Percentiles rank a stretch among this genome's conserved stretches.
Evolutionary conservation across 2,113 vertebrate species (phyloP).

Genomic region (Oreochromis tanganicae): DNA sequence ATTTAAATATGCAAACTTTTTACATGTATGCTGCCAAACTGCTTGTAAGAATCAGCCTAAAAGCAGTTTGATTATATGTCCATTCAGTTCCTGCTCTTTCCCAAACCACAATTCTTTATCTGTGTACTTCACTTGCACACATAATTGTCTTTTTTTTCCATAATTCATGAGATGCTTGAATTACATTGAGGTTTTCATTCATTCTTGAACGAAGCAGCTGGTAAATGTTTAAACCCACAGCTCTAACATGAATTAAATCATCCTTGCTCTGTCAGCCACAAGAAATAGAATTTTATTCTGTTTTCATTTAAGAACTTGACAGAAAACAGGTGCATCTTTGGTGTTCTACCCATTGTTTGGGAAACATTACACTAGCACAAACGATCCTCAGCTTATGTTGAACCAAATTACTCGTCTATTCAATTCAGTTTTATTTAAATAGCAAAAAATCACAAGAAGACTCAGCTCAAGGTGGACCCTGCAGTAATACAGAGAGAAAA

Average conservation of each 20-base stretch:
- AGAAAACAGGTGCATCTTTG: not conserved
- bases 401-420: not conserved
- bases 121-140: not conserved
- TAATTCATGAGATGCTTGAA: conserved; percentile 13
- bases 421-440: not conserved
- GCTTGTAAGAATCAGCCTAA: not conserved
- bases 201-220: conserved; percentile 2
- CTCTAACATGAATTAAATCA: not conserved
- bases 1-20: not conserved
- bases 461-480: not conserved
- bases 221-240: not conserved
- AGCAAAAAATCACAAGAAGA: not conserved
- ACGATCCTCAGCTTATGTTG: not conserved
- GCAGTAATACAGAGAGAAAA: not conserved
- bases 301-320: not conserved
- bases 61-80: not conserved
- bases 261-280: not conserved
- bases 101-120: not conserved
- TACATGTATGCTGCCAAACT: not conserved
- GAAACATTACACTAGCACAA: not conserved
- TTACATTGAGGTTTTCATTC: not conserved
- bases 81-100: not conserved
- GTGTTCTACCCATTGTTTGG: not conserved
- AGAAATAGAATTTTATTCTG: not conserved
- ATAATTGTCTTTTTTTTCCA: not conserved